Percentiles rank a stretch among this genome's conserved stretches.
phyloP scores from a whole-genome alignment of 2,797 vertebrate species.

The Gymnopithys bicolor region DNA sequence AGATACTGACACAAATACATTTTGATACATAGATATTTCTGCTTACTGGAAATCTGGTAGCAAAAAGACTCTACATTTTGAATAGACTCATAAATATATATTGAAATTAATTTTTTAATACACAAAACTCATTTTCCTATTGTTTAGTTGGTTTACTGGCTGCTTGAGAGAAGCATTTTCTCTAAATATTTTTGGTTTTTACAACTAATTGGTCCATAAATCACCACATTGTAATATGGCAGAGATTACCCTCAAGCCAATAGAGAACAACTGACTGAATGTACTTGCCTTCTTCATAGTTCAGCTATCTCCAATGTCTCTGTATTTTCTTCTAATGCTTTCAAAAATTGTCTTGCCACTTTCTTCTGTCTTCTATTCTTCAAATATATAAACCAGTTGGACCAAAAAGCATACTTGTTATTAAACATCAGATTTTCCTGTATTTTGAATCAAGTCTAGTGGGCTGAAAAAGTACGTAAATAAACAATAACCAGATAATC shows the following conservation, averaged over 20 bases:
- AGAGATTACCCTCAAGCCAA: constrained; percentile 75
- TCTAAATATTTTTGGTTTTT: constrained; percentile 77
- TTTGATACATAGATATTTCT: constrained; percentile 78
- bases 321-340: constrained; percentile 16
- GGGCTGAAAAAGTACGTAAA: neutral
- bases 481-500: neutral
- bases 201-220: constrained; percentile 82
- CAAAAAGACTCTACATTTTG: constrained; percentile 72
- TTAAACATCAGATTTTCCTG: neutral
- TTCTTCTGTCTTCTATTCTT: neutral
- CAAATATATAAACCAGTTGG: neutral
- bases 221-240: constrained; percentile 67
- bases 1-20: constrained; percentile 67
- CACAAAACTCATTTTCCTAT: constrained; percentile 74
- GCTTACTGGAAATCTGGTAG: constrained; percentile 71
- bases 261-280: constrained; percentile 39
- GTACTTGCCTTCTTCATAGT: constrained; percentile 20
- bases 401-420: neutral
- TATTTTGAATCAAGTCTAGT: neutral
- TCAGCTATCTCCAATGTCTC: constrained; percentile 9
- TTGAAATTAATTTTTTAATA: constrained; percentile 83
- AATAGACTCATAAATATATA: constrained; percentile 84
- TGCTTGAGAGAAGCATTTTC: constrained; percentile 65
- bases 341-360: neutral
- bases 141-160: constrained; percentile 68